These are phyloP conservation scores for Idaea straminata DNA, from an alignment of 2,888 invertebrate species.

Conservation along the genomic window DNA sequence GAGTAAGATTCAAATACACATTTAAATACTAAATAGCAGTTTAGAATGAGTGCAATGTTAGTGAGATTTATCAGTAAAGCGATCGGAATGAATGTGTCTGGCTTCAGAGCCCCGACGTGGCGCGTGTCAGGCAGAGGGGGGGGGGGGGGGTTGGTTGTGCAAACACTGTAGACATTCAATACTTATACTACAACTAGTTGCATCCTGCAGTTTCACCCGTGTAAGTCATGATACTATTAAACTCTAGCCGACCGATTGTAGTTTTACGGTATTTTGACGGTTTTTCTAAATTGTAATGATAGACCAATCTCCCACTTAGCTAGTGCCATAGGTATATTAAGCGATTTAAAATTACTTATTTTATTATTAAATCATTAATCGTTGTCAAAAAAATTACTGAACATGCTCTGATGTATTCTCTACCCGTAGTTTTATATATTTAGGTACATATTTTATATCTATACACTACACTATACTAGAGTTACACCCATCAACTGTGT, in stretches of 20 bases:
- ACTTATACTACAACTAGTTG: background rate
- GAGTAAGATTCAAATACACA: background rate
- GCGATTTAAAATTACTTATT: too few relatives aligned
- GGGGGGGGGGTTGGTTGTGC: background rate
- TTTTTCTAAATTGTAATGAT: too few relatives aligned
- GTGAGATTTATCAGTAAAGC: background rate
- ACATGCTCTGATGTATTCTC: background rate
- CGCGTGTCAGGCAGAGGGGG: too few relatives aligned
- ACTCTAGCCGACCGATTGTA: too few relatives aligned
- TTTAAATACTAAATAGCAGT: background rate
- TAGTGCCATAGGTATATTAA: too few relatives aligned
- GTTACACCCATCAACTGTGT: background rate
- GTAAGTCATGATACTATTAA: too few relatives aligned
- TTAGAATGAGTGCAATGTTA: background rate
- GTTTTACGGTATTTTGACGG: too few relatives aligned
- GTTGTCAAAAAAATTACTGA: too few relatives aligned
- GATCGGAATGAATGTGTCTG: conserved; percentile 1
- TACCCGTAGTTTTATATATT: background rate
- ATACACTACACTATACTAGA: background rate
- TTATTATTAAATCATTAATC: too few relatives aligned
- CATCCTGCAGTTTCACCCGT: too few relatives aligned
- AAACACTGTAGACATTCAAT: background rate
- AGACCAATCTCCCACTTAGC: too few relatives aligned
- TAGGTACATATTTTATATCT: background rate
- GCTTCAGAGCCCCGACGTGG: background rate